Evolutionary conservation across 2,797 vertebrate species (phyloP), one percentile per base, ranked within the genome.

Genomic region (Spheniscus humboldti): DNA sequence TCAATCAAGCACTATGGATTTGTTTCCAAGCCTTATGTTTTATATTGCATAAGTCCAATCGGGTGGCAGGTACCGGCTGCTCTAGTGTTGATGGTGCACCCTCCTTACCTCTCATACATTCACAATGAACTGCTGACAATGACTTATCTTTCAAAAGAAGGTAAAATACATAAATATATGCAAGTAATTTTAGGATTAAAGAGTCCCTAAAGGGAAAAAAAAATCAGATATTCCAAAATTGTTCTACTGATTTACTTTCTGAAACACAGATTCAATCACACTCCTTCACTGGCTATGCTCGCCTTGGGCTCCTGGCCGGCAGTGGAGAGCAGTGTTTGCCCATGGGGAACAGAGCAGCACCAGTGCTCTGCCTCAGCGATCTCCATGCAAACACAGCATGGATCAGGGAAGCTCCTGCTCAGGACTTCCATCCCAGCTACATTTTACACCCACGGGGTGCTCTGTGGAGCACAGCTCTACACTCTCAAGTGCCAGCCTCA

Each of bases 341-440:
- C 47, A 24, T 4, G 10, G 31, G 41, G 48, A 48, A 33, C n/a
- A 48, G 27, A 67, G 66, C 47, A 30, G 47, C 47, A 55, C 31
- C 19, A 60, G 25, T 10, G 0, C 17, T 53, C 37, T 19, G 18
- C 53, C 45, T 60, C 39, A 31, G 35, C 6, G 0, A 30, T 8
- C 35, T 72, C 31, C 41, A 48, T 16, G 14, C 13, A 30, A 53
- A 33, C 27, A 47, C 5, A 33, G 37, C 30, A 33, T 2, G 1
- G 8, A 56, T 45, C 11, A 75, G n/a, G 23, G 31, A 37, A 71
- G 39, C 37, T 76, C 63, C 50, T 37, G 2, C 31, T 33, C 39
- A 30, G 18, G 17, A 15, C 28, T 45, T 66, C 47, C 71, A 37
- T 37, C 35, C 76, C 5, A 7, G 19, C 30, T 55, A 43, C 15